Evolutionary conservation across 2,888 invertebrate species (phyloP), one percentile per base, ranked within the genome.

Genomic region (Aleiodes leptofemur): DNA sequence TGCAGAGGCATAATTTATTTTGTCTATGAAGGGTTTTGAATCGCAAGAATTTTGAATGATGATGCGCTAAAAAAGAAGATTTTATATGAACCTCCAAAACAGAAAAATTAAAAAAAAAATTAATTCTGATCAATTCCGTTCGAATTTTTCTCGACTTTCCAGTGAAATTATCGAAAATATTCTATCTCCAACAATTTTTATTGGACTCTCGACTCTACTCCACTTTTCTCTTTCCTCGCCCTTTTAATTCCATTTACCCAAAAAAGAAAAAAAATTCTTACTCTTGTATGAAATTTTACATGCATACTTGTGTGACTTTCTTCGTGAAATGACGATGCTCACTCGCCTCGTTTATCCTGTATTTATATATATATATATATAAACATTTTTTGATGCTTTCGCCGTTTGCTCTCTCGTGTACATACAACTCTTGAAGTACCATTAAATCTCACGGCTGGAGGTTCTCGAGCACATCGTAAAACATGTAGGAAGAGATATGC

Each of bases 401-500:
- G 8, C 48, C 48, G 13, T 61, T 29, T n/a, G 6, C 34, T 43
- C 23, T 34, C 34, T 61, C 61, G 34, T 51, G 53, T n/a, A 71
- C 48, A 14, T 59, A 61, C 23, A 23, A 23, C 72, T 61, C 51
- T 59, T 34, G 50, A 23, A 61, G 59, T 59, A 61, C 72, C 72
- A 72, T 72, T 72, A 72, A 72, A 72, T 72, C 72, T 77, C 73
- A 66, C 78, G 66, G 74, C 31, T 71, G 73, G 72, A 70, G 70
- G 61, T 23, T 72, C 73, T 70, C 55, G 72, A 69, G 76, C 72
- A 69, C 72, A 11, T 61, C 55, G 70, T 53, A 77, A 55, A 75
- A 56, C 71, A 59, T 48, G 57, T 59, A 29, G 70, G 61, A 71
- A 73, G 51, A 75, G 66, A 57, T 80, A 80, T 82, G 80, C 29